Conservation (phyloP, 2,888 invertebrate genomes). For the Electrophaes corylata region DNA sequence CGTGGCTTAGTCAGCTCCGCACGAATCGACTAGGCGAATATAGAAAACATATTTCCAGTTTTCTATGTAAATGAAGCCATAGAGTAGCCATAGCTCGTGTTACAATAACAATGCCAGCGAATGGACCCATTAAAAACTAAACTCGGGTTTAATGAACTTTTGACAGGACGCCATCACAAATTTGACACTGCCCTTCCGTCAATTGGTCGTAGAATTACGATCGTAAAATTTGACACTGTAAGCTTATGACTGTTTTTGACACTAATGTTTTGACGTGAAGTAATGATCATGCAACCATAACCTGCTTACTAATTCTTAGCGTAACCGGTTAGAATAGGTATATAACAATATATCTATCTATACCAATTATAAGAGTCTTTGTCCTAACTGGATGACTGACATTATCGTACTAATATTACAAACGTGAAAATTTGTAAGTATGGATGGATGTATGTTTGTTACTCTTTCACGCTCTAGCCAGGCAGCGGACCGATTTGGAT, state of each 20-base stretch:
- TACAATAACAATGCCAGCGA: slow-evolving; percentile 76
- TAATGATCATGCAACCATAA: background rate
- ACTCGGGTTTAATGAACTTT: slow-evolving; percentile 66
- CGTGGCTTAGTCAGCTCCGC: too few relatives aligned
- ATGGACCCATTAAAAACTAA: slow-evolving; percentile 79
- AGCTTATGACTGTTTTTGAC: slow-evolving; percentile 1
- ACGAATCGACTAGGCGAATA: too few relatives aligned
- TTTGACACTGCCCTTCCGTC: slow-evolving; percentile 22
- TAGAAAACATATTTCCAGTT: background rate
- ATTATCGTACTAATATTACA: too few relatives aligned
- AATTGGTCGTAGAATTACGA: slow-evolving; percentile 11
- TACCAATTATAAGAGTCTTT: too few relatives aligned
- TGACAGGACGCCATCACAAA: slow-evolving; percentile 61
- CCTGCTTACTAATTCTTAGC: background rate
- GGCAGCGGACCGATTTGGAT: too few relatives aligned
- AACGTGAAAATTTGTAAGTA: too few relatives aligned
- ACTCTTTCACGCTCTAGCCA: too few relatives aligned
- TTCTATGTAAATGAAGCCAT: slow-evolving; percentile 14
- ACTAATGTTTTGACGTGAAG: slow-evolving; percentile 1
- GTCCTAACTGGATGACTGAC: too few relatives aligned
- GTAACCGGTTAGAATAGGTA: background rate
- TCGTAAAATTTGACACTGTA: slow-evolving; percentile 23
- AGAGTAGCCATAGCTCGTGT: slow-evolving; percentile 63
- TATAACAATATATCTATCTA: too few relatives aligned
- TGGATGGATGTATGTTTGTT: too few relatives aligned